Evolutionary conservation across 2,797 vertebrate genomes (phyloP).

Genomic region (Myotis planiceps): DNA sequence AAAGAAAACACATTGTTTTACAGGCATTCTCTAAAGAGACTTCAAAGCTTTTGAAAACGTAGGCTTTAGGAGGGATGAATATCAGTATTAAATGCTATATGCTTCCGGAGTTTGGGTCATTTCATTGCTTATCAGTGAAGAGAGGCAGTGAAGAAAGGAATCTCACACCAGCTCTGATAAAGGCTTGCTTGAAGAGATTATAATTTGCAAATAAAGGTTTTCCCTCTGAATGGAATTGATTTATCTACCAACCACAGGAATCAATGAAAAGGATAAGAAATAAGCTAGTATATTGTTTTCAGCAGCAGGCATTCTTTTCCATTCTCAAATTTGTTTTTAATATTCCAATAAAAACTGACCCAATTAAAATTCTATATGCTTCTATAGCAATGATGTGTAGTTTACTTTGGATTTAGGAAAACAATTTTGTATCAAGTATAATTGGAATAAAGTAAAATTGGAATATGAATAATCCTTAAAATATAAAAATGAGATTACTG

Average conservation of each 20-base stretch:
- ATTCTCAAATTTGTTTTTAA: constrained; percentile 15
- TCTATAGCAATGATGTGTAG: background rate
- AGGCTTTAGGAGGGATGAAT: background rate
- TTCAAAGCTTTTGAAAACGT: background rate
- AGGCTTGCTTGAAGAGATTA: background rate
- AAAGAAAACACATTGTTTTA: background rate
- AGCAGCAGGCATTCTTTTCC: background rate
- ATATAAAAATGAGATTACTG: background rate
- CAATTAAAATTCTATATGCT: background rate
- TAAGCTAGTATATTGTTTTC: background rate
- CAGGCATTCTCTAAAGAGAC: background rate
- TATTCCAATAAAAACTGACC: background rate
- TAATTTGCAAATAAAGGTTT: background rate
- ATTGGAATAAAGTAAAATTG: background rate
- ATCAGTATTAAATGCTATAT: background rate
- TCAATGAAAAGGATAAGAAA: background rate
- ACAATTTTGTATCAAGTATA: background rate
- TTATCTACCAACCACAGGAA: background rate
- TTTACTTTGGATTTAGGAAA: constrained; percentile 1
- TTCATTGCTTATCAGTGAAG: background rate
- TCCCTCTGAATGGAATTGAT: background rate
- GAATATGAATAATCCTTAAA: background rate
- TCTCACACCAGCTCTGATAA: background rate
- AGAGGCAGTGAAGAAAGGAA: background rate
- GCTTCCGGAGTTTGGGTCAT: background rate